Evolutionary conservation across 2,888 invertebrate species (phyloP).

Genomic region (Troides oblongomaculatus): DNA sequence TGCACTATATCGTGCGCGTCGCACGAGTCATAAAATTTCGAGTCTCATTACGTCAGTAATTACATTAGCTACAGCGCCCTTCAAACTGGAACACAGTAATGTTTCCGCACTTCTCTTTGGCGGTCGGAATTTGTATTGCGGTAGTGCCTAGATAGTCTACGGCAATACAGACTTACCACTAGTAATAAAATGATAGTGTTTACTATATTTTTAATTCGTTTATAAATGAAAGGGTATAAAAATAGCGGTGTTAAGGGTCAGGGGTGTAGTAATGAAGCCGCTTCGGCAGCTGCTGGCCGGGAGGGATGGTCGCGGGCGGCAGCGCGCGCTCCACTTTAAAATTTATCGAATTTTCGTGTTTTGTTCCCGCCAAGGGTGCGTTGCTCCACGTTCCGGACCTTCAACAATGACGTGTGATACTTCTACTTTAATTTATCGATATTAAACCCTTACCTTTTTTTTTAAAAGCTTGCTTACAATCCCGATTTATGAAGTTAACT

Average conservation of each 20-base stretch:
- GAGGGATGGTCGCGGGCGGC: slow-evolving; percentile 55
- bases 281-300: slow-evolving; percentile 50
- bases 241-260: slow-evolving; percentile 34
- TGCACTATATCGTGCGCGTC: too few relatives aligned
- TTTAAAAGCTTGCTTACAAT: too few relatives aligned
- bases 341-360: slow-evolving; percentile 76
- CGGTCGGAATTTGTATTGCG: too few relatives aligned
- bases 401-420: slow-evolving; percentile 1
- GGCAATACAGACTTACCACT: too few relatives aligned
- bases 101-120: too few relatives aligned
- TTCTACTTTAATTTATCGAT: slow-evolving; percentile 4
- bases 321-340: slow-evolving; percentile 64
- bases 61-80: too few relatives aligned
- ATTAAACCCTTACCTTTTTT: background rate
- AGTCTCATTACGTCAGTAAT: too few relatives aligned
- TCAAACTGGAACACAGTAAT: too few relatives aligned
- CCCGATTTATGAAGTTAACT: too few relatives aligned
- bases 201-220: slow-evolving; percentile 13
- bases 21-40: too few relatives aligned
- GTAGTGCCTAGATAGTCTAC: too few relatives aligned
- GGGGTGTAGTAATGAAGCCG: slow-evolving; percentile 38
- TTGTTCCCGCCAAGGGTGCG: slow-evolving; percentile 37
- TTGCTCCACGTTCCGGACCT: slow-evolving; percentile 28
- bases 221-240: slow-evolving; percentile 37
- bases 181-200: background rate